A percentile compares a stretch with the other conserved stretches of the same genome.
phyloP scores from a whole-genome alignment of 2,797 vertebrate species.

The Loris lydekkerianus region DNA sequence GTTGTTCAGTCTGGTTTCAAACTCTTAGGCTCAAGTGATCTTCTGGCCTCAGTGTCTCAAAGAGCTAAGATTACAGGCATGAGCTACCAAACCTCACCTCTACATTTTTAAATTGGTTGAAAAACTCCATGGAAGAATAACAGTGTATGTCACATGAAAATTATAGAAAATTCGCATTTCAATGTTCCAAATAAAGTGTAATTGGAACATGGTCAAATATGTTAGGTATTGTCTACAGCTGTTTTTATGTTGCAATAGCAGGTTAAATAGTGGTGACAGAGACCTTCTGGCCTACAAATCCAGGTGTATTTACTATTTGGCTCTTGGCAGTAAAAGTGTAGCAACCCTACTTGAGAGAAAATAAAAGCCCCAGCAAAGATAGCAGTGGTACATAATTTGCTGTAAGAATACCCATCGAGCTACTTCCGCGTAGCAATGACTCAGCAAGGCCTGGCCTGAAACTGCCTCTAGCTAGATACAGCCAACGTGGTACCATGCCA shows the following conservation, averaged over 20 bases:
- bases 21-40: background rate
- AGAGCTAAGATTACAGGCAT: background rate
- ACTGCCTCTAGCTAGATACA: too few relatives aligned
- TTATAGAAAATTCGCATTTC: slow-evolving; percentile 12
- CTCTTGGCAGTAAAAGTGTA: background rate
- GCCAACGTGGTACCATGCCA: too few relatives aligned
- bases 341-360: background rate
- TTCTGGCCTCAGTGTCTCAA: background rate
- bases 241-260: background rate
- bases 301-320: slow-evolving; percentile 20
- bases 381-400: background rate
- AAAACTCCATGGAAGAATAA: background rate
- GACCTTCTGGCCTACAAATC: background rate
- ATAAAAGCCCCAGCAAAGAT: background rate
- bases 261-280: background rate
- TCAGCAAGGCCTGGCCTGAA: too few relatives aligned
- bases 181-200: background rate
- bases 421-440: too few relatives aligned
- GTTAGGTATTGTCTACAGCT: background rate
- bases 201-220: background rate
- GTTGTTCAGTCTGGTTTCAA: background rate
- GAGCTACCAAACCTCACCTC: background rate
- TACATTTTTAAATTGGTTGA: background rate
- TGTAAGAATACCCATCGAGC: background rate
- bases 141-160: background rate